Evolutionary conservation across 2,113 vertebrate species (phyloP).

Genomic region (Lanius collurio): DNA sequence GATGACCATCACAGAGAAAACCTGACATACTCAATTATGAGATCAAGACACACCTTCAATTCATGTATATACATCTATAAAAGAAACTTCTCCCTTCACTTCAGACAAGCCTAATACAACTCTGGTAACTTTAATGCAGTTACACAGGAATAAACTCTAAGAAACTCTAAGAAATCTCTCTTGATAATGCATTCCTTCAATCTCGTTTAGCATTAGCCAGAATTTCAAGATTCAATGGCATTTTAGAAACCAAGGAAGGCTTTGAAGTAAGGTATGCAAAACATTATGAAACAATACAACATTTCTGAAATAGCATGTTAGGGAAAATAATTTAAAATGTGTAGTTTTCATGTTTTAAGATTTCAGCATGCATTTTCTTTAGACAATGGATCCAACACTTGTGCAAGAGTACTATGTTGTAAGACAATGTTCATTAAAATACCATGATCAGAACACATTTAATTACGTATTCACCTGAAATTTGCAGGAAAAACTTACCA

Average conservation of each 20-base stretch:
- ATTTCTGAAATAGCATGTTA: background rate
- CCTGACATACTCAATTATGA: background rate
- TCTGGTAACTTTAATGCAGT: background rate
- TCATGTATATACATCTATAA: background rate
- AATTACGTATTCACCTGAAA: background rate
- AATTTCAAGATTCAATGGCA: background rate
- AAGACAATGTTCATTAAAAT: background rate
- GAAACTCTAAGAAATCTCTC: background rate
- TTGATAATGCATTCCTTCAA: background rate
- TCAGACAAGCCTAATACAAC: background rate
- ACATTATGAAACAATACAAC: background rate
- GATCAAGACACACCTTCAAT: background rate
- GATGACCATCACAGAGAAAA: background rate
- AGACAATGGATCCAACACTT: background rate
- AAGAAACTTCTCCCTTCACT: background rate
- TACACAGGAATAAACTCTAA: background rate
- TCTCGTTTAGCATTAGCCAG: background rate
- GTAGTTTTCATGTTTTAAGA: background rate
- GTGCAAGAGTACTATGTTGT: background rate
- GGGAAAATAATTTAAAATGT: background rate
- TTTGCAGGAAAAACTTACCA: constrained; percentile 77
- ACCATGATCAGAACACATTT: background rate
- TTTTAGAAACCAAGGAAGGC: background rate
- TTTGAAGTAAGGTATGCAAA: background rate
- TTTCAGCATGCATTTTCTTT: background rate